A percentile compares a stretch with the other conserved stretches of the same genome.
These are phyloP conservation scores for Phorcus lineatus DNA, from an alignment of 2,888 invertebrate species.

Conservation along the genomic window DNA sequence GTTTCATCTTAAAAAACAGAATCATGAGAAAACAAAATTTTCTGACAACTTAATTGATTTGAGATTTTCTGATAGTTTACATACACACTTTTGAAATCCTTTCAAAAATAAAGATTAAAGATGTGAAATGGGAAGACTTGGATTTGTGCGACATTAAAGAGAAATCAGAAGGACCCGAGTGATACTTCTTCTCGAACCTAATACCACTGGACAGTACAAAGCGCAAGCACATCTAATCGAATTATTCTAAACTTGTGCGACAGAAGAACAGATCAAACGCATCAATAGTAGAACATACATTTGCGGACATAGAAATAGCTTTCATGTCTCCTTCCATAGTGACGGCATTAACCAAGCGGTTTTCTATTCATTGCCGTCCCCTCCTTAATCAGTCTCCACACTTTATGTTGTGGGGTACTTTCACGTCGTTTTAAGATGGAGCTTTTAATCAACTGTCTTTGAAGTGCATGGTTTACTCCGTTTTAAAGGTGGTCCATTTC, in stretches of 20 bases:
- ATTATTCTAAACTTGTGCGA: neutral
- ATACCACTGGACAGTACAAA: neutral
- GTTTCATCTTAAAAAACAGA: no score
- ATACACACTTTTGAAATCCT: no score
- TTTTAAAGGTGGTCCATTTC: conserved; percentile 13
- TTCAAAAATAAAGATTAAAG: neutral
- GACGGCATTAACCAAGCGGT: neutral
- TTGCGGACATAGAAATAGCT: neutral
- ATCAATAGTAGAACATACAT: neutral
- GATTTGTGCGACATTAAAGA: neutral
- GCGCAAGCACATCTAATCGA: neutral
- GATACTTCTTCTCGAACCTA: neutral
- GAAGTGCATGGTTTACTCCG: neutral
- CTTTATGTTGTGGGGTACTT: neutral
- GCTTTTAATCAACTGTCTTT: neutral
- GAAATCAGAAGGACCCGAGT: neutral
- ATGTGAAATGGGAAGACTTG: neutral
- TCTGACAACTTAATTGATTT: no score
- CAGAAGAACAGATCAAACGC: neutral
- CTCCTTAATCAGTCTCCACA: neutral
- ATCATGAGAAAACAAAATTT: no score
- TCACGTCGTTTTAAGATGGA: conserved; percentile 8
- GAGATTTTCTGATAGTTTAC: no score
- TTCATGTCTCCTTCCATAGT: neutral
- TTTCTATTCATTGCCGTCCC: neutral